Base-by-base conservation (phyloP, 2,797 vertebrate genomes). In the Coluber constrictor region DNA sequence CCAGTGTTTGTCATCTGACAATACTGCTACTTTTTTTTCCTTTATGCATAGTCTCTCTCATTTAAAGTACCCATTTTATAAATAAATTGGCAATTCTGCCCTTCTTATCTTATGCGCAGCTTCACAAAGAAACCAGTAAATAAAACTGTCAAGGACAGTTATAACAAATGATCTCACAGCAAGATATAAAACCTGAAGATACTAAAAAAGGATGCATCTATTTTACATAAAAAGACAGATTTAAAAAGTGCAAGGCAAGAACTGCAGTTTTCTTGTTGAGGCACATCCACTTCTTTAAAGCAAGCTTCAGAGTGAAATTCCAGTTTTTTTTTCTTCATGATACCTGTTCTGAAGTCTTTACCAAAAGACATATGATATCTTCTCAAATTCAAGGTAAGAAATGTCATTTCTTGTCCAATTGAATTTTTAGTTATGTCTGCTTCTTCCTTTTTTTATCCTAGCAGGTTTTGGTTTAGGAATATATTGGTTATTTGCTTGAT, bases 401-500 rank as follows among this genome's bases (percentile, higher is more conserved):
- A 90, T 86, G 86, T 59, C 47, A 51, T 79, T 92, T 96, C 91
- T 91, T 90, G 93, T 95, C 94, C 96, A 90, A 18, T 47, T 93
- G 93, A 87, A 93, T 96, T 98, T 95, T 98, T 97, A 99, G 98
- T 97, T 98, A 97, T 99, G 99, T 97, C 98, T 97, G 90, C 98
- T 98, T 96, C 99, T 97, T 95, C 98, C 98, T 97, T 99, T 99
- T 97, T 99, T 99, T 97, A 99, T 99, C 94, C 99, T 98, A 74
- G 99, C 99, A 0, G 99, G 99, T 97, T 99, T 99, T 32, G 99
- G 99, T 97, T 99, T 99, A 96, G 99, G 99, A 97, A 99, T 99
- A 97, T 99, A 99, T 95, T 99, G 99, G 95, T 99, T 99, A 96
- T 99, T 99, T 15, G 99, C 99, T 97, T 99, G 99, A 97, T 99